Conservation (phyloP, 2,113 vertebrate species). For the Propithecus coquereli region DNA sequence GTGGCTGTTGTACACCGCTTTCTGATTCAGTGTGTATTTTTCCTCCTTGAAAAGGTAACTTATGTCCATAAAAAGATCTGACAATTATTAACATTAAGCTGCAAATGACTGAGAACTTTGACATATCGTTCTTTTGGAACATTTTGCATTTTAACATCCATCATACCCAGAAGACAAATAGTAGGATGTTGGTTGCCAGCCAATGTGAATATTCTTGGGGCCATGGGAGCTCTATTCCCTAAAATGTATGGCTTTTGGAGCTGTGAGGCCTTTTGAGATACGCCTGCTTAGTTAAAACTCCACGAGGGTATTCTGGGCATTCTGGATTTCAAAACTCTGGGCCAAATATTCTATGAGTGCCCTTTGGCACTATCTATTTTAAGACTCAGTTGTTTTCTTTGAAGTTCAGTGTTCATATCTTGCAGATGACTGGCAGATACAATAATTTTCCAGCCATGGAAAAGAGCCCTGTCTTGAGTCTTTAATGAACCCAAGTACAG, state of each 20-base stretch:
- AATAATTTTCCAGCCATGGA: not conserved
- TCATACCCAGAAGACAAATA: not conserved
- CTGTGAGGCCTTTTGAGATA: not conserved
- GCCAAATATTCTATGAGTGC: not conserved
- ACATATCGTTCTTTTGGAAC: not conserved
- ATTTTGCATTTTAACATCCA: not conserved
- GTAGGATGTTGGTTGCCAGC: not conserved
- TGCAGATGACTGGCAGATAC: not conserved
- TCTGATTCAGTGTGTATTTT: constrained; percentile 28
- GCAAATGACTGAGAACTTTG: not conserved
- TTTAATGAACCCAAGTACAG: not conserved
- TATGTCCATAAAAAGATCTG: not conserved
- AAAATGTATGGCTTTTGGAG: not conserved
- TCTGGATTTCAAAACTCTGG: not conserved
- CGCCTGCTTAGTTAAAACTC: not conserved
- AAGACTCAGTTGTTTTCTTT: not conserved
- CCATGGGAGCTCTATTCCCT: no score
- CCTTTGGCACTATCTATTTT: not conserved
- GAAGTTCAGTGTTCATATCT: not conserved
- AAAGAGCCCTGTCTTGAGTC: not conserved
- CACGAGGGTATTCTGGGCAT: not conserved
- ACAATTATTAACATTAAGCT: not conserved
- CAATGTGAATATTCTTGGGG: not conserved
- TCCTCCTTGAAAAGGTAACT: not conserved
- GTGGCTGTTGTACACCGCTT: not conserved